A percentile compares a stretch with the other conserved stretches of the same genome.
These are phyloP conservation scores for Spongilla lacustris DNA, from an alignment of 37 sponge, comb jelly and placozoan genomes.

Conservation along the genomic window DNA sequence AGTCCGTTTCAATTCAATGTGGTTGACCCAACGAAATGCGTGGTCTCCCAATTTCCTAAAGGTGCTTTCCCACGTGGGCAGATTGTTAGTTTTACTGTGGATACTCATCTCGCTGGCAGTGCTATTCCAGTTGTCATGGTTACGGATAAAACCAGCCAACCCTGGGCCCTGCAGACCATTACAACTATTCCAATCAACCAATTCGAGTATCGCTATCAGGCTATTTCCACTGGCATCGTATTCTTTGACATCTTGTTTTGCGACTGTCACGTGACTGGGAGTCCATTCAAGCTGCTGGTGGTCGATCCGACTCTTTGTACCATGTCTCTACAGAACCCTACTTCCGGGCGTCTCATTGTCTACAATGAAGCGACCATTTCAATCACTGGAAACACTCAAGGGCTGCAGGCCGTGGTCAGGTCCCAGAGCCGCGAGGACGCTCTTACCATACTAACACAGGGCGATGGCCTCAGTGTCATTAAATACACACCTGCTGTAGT, in stretches of 20 bases:
- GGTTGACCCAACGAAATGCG: conserved; percentile 59
- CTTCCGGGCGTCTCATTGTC: conserved; percentile 49
- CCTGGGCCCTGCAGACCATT: neutral
- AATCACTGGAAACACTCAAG: conserved; percentile 46
- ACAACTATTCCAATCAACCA: conserved; percentile 2
- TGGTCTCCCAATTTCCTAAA: conserved; percentile 34
- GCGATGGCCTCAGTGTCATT: conserved; percentile 37
- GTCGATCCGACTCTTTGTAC: conserved; percentile 48
- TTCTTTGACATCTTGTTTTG: conserved; percentile 38
- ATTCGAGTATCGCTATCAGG: conserved; percentile 25
- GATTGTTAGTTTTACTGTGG: conserved; percentile 41
- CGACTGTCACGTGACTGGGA: conserved; percentile 36
- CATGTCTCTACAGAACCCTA: conserved; percentile 50
- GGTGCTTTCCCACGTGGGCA: conserved; percentile 41
- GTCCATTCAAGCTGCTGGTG: conserved; percentile 61
- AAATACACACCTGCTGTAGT: conserved; percentile 57
- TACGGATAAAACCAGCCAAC: conserved; percentile 12
- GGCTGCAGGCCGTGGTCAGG: conserved; percentile 44
- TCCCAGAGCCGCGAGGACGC: conserved; percentile 32
- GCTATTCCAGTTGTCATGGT: conserved; percentile 38
- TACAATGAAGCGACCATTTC: conserved; percentile 49
- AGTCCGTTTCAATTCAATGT: conserved; percentile 83
- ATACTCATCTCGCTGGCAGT: conserved; percentile 45
- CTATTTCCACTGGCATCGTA: conserved; percentile 12
- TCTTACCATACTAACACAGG: neutral